Base-by-base conservation (phyloP, 2,888 invertebrate species). In the Vandiemenella viatica region DNA sequence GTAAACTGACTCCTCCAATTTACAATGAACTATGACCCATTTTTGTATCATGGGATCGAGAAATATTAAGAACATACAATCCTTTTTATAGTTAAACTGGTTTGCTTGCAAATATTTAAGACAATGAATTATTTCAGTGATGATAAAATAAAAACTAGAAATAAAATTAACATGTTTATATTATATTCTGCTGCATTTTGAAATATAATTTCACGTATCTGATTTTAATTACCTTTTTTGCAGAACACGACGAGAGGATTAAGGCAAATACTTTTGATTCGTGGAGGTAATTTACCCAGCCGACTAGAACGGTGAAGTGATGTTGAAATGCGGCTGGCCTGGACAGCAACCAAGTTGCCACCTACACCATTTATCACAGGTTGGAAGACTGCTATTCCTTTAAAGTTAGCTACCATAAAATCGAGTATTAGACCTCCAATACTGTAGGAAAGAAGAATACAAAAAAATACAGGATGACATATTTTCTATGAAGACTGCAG, bases 281-380 rank as follows among this genome's bases (percentile, higher is more conserved):
- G 61, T 55, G 62, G 58, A 43, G 76, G 74, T 54, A 75, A 62
- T 46, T 65, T 59, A 23, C 77, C 73, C 41, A 72, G 66, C 55
- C 63, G 59, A 48, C 67, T 64, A 57, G 70, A 66, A 56, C 75
- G 75, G 62, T 92, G 90, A 46, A 90, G 70, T 54, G 80, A 77
- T 5, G 91, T 92, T 13, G 90, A 89, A 54, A 92, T 75, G 55
- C 90, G 75, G 59, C 86, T 87, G 6, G 91, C 89, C 70, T 92
- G 91, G 10, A 92, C 89, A 38, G 91, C 91, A 5, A 85, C 91
- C 66, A 92, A 75, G 64, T 92, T 92, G 6, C 91, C 92, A 45
- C 91, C 91, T 51, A 91, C 89, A 43, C 90, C 91, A 71, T 91
- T 91, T 54, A 91, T 87, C 49, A 91, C 86, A 57, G 91, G 78